Conservation (phyloP, 92 coral and sea anemone species). For the Phenganax marumi region DNA sequence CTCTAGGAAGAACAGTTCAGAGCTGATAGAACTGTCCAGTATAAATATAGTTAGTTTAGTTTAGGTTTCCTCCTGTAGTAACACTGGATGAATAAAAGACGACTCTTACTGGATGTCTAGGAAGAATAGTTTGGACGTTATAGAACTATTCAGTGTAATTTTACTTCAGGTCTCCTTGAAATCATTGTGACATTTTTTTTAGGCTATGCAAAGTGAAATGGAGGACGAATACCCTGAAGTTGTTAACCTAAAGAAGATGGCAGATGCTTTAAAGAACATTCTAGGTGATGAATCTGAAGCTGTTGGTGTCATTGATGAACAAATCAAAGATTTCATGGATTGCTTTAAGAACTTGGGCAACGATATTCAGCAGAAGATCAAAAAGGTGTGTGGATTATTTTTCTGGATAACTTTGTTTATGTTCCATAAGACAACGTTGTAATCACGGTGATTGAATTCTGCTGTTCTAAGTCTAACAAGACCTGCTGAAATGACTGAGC, state of each 20-base stretch:
- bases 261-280: conserved; percentile 13
- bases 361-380: conserved; percentile 13
- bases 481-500: no score
- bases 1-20: conserved; percentile 7
- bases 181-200: not conserved
- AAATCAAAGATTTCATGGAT: conserved; percentile 20
- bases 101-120: not conserved
- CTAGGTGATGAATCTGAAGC: conserved; percentile 34
- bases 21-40: conserved; percentile 11
- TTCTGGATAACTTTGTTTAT: no score
- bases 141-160: not conserved
- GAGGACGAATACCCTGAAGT: conserved; percentile 26
- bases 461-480: no score
- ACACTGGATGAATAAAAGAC: not conserved
- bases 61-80: conserved; percentile 1
- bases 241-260: conserved; percentile 20
- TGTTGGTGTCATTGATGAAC: not conserved
- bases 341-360: conserved; percentile 12
- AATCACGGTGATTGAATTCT: no score
- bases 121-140: not conserved
- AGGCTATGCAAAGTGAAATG: conserved; percentile 28
- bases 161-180: not conserved
- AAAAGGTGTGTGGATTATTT: conserved; percentile 17
- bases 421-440: no score
- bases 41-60: not conserved